These are phyloP conservation scores for Tylochromis polylepis DNA, from an alignment of 2,113 vertebrate genomes.

Conservation along the genomic window DNA sequence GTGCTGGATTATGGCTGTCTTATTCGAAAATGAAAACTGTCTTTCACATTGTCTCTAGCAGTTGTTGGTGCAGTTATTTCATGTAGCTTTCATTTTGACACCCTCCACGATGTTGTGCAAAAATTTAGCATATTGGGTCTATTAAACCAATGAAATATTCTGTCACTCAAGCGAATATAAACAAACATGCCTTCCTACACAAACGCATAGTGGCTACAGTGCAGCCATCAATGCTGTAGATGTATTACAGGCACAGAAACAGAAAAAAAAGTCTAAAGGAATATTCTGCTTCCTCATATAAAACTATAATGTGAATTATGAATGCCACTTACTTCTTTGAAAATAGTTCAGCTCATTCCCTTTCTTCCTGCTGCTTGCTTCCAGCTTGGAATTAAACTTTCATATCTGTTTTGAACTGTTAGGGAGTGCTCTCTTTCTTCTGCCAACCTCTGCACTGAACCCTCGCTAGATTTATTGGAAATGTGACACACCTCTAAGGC, in stretches of 20 bases:
- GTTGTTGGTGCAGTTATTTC: neutral
- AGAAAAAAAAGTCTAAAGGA: slow-evolving; percentile 6
- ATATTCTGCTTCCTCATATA: slow-evolving; percentile 30
- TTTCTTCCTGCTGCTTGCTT: slow-evolving; percentile 44
- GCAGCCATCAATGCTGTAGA: neutral
- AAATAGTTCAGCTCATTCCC: slow-evolving; percentile 60
- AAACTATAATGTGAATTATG: slow-evolving; percentile 71
- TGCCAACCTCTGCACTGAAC: slow-evolving; percentile 35
- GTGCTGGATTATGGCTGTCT: neutral
- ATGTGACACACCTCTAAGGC: neutral
- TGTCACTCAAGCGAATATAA: slow-evolving; percentile 35
- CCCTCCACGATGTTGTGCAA: neutral
- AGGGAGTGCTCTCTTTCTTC: slow-evolving; percentile 13
- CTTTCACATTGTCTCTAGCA: slow-evolving; percentile 17
- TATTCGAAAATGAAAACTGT: slow-evolving; percentile 39
- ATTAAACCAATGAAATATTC: slow-evolving; percentile 41
- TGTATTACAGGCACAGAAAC: neutral
- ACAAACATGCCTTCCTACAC: neutral
- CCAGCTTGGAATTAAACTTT: slow-evolving; percentile 67
- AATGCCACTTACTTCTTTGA: slow-evolving; percentile 57
- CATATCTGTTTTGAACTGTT: slow-evolving; percentile 65
- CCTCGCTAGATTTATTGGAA: slow-evolving; percentile 33
- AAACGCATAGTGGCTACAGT: neutral
- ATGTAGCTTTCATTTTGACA: slow-evolving; percentile 4
- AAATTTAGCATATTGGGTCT: slow-evolving; percentile 23